Base-by-base conservation (phyloP, 1,140 invertebrate genomes). In the Bilobella aurantiaca region DNA sequence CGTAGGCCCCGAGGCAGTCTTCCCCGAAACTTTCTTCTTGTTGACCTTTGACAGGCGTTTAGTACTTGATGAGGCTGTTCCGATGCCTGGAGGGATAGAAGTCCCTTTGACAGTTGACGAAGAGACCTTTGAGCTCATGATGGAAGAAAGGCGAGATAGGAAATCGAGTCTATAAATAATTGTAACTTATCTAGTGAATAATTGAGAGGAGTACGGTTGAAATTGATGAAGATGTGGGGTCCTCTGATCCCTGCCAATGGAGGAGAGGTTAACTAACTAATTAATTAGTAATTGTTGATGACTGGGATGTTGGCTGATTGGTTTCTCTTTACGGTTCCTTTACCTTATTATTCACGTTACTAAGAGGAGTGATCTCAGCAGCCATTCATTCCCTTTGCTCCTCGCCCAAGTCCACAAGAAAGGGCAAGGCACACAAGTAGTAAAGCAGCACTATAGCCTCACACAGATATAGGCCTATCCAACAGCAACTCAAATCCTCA, bases 101-200 rank as follows among this genome's bases (percentile, higher is more conserved):
- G 34, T 65, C 27, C 32, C 53, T 14, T 65, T 62, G 16, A 42
- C 69, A 27, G 46, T 49, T 23, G 66, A 58, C 37, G 56, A 53
- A 32, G 62, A 61, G 37, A 66, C 68, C 62, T 69, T 68, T 58
- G 67, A 67, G 59, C 69, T 72, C 65, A 67, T 67, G 56, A 65
- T 72, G 63, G 66, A 63, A 65, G 65, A 69, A 23, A 16, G 56
- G 18, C n/a, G 27, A 16, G 28, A n/a, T 8, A 21, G 3, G 12
- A 58, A 46, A 65, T 58, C 23, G 25, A 59, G 46, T 21, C 31
- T 42, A 49, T 42, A 34, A 2, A 42, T 42, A 42, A 42, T 42
- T 12, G 34, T 56, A n/a, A n/a, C n/a, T n/a, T n/a, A n/a, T n/a
- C n/a, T n/a, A n/a, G 12, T 14, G n/a, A 14, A 14, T 14, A 46